Evolutionary conservation across 2,797 vertebrate species (phyloP), one percentile per base, ranked within the genome.

Genomic region (Molossus molossus): DNA sequence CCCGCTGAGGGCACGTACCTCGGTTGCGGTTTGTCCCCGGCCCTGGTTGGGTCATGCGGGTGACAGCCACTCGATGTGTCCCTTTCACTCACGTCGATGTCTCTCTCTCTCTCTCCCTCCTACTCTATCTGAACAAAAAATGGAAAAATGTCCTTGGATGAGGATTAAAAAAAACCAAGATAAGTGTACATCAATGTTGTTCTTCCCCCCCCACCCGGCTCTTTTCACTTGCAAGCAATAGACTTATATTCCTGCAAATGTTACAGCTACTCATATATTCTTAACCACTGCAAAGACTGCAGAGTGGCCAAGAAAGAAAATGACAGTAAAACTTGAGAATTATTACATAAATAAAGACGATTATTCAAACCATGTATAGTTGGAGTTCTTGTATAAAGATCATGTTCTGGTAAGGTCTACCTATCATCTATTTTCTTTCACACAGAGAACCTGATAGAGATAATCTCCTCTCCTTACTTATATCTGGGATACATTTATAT

Each of bases 301-400:
- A 85, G 62, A 76, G 29, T 27, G 37, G 5, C 13, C n/a, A 48
- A 21, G 17, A 60, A 72, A 77, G 15, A 55, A 50, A 21, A 87
- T 5, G 73, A 79, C 25, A 21, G 5, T 13, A 87, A 70, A 88
- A 64, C 25, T 18, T 73, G 64, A 87, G 33, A 84, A 62, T 85
- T 67, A 60, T 65, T 94, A 70, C 1, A 62, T 76, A 90, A 84
- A 87, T 72, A 9, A 60, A 82, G 33, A 64, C 60, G n/a, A 92
- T 79, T 77, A 55, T 37, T 25, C 80, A 82, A 91, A 8, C 25
- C 25, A 37, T 12, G 2, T 17, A 33, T 57, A 57, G 57, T 81
- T 67, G 85, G 9, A 87, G 2, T 53, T 62, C 25, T 91, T 85
- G 20, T 33, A 80, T 94, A 90, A 91, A 70, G 53, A 18, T 10